phyloP scores from a whole-genome alignment of 2,888 invertebrate species.

The Beris morrisii region DNA sequence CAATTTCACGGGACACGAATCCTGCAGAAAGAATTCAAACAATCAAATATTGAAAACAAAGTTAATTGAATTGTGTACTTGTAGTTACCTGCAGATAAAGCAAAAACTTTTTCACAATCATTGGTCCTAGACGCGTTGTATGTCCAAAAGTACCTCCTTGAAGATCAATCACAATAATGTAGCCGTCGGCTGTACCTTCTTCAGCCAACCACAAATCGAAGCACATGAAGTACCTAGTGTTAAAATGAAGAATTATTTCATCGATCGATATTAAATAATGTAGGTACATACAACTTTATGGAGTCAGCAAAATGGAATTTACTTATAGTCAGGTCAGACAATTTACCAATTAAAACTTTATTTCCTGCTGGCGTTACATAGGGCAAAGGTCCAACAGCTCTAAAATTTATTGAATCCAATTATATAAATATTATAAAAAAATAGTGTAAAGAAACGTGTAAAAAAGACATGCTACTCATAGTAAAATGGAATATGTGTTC shows the following conservation, averaged over 20 bases:
- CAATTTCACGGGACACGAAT: slow-evolving; percentile 68
- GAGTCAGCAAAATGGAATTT: slow-evolving; percentile 61
- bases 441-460: too few species aligned
- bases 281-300: slow-evolving; percentile 57
- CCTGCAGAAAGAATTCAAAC: slow-evolving; percentile 57
- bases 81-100: slow-evolving; percentile 64
- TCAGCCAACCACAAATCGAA: slow-evolving; percentile 63
- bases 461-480: too few species aligned
- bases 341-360: slow-evolving; percentile 59
- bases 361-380: slow-evolving; percentile 61
- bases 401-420: too few species aligned
- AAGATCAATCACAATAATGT: slow-evolving; percentile 67
- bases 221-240: slow-evolving; percentile 58
- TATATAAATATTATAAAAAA: too few species aligned
- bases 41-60: slow-evolving; percentile 5
- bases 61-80: too few species aligned
- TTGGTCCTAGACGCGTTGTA: slow-evolving; percentile 64
- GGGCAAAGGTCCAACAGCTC: slow-evolving; percentile 57
- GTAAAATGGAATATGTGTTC: too few species aligned
- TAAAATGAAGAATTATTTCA: too few species aligned
- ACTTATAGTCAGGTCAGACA: slow-evolving; percentile 63
- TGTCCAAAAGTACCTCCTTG: slow-evolving; percentile 65
- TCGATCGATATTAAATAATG: too few species aligned
- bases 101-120: slow-evolving; percentile 68
- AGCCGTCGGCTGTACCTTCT: slow-evolving; percentile 65